Base-by-base conservation (phyloP, 2,797 vertebrate species). In the Perdix hodgsoniae region DNA sequence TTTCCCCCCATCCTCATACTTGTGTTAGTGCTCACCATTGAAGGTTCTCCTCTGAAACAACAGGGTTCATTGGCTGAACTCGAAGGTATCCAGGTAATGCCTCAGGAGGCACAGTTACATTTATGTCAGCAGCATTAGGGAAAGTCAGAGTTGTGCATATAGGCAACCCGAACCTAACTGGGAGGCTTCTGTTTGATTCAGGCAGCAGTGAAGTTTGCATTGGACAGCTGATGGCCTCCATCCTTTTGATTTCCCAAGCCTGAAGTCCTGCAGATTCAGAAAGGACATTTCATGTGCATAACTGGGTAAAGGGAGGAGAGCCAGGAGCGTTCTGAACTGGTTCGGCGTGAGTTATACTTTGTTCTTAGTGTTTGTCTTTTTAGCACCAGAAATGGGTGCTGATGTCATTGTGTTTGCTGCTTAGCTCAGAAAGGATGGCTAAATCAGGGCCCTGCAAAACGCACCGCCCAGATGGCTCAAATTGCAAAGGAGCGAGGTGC, bases 341-440 rank as follows among this genome's bases (percentile, higher is more conserved):
- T 90, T 95, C 93, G 80, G 76, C 15, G 2, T 13, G 40, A 90
- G 74, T 74, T 87, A 39, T 45, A 56, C 72, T 85, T 79, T 78
- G 56, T 86, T 94, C 93, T 94, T 67, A 16, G 21, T 42, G 80
- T 54, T 90, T 95, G 90, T 90, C 90, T 91, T 83, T 70, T 71
- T 65, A 81, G 89, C 57, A 71, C 61, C 66, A 84, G 76, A 69
- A 96, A 90, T 83, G 0, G 1, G 60, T 88, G 76, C 81, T 95
- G 94, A 87, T 83, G 79, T 94, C 89, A 64, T 65, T 59, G n/a
- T 72, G 47, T 83, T 77, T 72, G 81, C 52, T 79, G 86, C 91
- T 91, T 24, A 44, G 86, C 92, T 83, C 47, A 77, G 73, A 81
- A 95, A 93, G 80, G 86, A 93, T 44, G 54, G 88, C 93, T 95